These are phyloP conservation scores for Montipora capitata DNA, from an alignment of 92 coral and sea anemone species.

Conservation along the genomic window DNA sequence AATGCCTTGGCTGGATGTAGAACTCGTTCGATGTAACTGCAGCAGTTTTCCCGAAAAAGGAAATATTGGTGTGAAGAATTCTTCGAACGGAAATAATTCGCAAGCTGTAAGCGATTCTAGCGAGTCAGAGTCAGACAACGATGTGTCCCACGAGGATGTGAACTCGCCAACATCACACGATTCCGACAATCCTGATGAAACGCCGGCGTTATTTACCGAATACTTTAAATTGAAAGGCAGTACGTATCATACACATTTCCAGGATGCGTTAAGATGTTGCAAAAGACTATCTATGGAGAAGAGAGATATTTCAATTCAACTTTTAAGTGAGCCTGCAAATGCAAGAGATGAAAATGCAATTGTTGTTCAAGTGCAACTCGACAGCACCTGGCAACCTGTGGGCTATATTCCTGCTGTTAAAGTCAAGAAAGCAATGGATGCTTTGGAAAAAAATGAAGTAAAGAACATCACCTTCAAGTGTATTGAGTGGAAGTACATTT, in stretches of 20 bases:
- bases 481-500: slow-evolving; percentile 32
- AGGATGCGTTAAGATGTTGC: slow-evolving; percentile 22
- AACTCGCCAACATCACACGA: no score
- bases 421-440: slow-evolving; percentile 37
- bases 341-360: slow-evolving; percentile 69
- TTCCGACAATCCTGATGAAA: not conserved
- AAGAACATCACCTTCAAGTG: not conserved
- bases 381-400: slow-evolving; percentile 28
- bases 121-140: no score
- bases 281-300: not conserved
- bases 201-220: not conserved
- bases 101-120: no score
- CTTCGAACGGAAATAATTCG: no score
- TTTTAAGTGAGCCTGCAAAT: slow-evolving; percentile 39
- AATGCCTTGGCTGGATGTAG: no score
- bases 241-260: slow-evolving; percentile 26
- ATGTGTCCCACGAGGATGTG: no score
- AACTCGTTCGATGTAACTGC: no score
- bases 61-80: no score
- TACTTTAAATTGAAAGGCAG: slow-evolving; percentile 25
- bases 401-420: slow-evolving; percentile 64
- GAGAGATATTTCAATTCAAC: slow-evolving; percentile 4
- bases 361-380: slow-evolving; percentile 21
- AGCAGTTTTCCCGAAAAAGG: no score
- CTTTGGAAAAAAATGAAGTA: slow-evolving; percentile 18